Conservation (phyloP, 2,113 vertebrate species). For the Xyrauchen texanus region DNA sequence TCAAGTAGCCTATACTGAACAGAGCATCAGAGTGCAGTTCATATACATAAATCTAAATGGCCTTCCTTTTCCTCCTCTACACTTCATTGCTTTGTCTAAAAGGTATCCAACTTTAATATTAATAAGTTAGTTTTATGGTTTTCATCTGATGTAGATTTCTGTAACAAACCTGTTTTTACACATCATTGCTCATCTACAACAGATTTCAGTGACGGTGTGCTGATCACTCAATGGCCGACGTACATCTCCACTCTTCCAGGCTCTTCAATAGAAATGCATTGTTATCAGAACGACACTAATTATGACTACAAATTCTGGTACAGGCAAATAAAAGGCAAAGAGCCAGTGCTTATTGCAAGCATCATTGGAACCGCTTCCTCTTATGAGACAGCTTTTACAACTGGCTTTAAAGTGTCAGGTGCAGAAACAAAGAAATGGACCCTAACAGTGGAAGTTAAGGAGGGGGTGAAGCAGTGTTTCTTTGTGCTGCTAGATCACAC, state of each 20-base stretch:
- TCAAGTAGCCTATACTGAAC: neutral
- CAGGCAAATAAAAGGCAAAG: constrained; percentile 37
- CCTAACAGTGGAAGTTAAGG: constrained; percentile 37
- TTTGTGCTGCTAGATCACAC: constrained; percentile 54
- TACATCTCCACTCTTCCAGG: constrained; percentile 8
- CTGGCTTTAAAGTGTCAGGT: constrained; percentile 27
- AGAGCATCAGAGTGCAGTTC: neutral
- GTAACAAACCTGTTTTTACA: neutral
- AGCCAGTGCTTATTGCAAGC: constrained; percentile 27
- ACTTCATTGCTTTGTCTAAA: constrained; percentile 8
- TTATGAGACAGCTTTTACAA: constrained; percentile 33
- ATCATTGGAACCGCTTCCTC: neutral
- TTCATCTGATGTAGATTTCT: too few relatives aligned
- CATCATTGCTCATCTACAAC: neutral
- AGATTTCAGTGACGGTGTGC: constrained; percentile 36
- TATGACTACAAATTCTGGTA: constrained; percentile 56
- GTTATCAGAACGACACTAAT: constrained; percentile 50
- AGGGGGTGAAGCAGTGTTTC: constrained; percentile 41
- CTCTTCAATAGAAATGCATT: constrained; percentile 38
- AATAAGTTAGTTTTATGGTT: too few relatives aligned
- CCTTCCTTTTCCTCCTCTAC: neutral
- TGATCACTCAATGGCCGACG: constrained; percentile 53
- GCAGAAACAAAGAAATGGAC: constrained; percentile 45
- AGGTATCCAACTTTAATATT: neutral
- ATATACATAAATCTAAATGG: constrained; percentile 6